Conservation (phyloP, 2,113 vertebrate genomes). For the Barnardius zonarius region DNA sequence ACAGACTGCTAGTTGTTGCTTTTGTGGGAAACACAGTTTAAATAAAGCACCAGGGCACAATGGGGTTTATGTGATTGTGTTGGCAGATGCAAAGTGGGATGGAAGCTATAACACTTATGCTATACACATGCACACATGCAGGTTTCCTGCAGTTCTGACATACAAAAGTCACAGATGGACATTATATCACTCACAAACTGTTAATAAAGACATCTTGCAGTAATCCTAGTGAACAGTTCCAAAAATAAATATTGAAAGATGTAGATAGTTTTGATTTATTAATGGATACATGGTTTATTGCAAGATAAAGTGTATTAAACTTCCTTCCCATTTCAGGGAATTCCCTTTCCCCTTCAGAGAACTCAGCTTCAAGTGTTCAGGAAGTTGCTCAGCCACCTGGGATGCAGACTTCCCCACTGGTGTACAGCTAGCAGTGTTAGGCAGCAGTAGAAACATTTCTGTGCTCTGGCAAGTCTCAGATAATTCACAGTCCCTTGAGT, state of each 20-base stretch:
- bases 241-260: neutral
- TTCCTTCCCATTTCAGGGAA: neutral
- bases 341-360: neutral
- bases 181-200: neutral
- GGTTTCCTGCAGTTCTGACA: neutral
- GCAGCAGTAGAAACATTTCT: neutral
- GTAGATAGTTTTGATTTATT: neutral
- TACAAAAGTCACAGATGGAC: neutral
- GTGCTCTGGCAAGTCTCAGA: neutral
- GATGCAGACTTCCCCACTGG: rapidly evolving
- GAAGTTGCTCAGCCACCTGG: neutral
- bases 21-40: neutral
- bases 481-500: neutral
- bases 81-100: neutral
- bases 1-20: neutral
- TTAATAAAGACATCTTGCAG: neutral
- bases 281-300: neutral
- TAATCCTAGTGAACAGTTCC: neutral
- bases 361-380: neutral
- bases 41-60: neutral
- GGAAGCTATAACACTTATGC: neutral
- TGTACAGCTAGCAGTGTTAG: neutral
- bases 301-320: neutral
- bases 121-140: neutral
- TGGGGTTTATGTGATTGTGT: neutral